Base-by-base conservation (phyloP, 2,888 invertebrate species). In the Amblyjoppa proteus region DNA sequence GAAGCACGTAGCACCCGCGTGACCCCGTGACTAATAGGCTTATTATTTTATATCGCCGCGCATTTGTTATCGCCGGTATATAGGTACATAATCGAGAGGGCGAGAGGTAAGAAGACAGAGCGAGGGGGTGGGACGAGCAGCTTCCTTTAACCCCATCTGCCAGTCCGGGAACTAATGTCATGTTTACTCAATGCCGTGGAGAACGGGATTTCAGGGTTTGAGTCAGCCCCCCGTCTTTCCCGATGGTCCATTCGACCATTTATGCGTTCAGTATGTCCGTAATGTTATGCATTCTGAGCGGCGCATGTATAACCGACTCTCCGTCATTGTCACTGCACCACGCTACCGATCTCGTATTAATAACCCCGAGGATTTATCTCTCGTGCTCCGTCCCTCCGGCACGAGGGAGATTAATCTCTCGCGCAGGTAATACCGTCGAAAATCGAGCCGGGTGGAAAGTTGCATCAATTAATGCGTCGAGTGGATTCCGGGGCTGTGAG, bases 1-100 rank as follows among this genome's bases (percentile, higher is more conserved):
- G 56, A 80, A 76, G 73, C 84, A 68, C 76, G 73, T 75, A 86
- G 85, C 80, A 82, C 78, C 82, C 84, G 81, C 84, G 84, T 86
- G 83, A 86, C 88, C 87, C 86, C 89, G 90, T 92, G 91, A 93
- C 93, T 92, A 93, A 94, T 93, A 91, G 92, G 91, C 92, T 93
- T 93, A 93, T 94, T 93, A 93, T 93, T 93, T 93, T 92, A 93
- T 92, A 93, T 93, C 92, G 88, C 90, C 88, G 88, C 87, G 88
- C 92, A 93, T 94, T 93, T 93, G 91, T 93, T 91, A 92, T 85
- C 80, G 81, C 81, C 58, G 58, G 68, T 41, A 74, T 79, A 70
- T 71, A 66, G 45, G 70, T 73, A 74, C 69, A 68, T 53, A 83
- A 74, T 11, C 53, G 51, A 66, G 41, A 45, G n/a, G n/a, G 66